Base-by-base conservation (phyloP, 2,797 vertebrate species). In the Champsocephalus esox region DNA sequence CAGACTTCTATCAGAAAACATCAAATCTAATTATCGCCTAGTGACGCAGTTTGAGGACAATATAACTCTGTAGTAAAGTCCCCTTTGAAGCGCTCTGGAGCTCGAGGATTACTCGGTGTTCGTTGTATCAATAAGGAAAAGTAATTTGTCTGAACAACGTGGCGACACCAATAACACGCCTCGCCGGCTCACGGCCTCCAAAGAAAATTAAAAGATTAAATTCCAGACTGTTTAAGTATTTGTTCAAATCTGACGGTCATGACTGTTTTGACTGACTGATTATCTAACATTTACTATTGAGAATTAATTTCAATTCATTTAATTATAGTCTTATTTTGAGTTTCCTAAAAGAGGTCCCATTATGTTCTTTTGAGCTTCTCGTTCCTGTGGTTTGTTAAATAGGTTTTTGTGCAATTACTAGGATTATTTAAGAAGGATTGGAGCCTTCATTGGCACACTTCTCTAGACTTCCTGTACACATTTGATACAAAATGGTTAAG, bases 151-250 rank as follows among this genome's bases (percentile, higher is more conserved):
- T 13, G 17, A 52, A 74, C 32, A 73, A 60, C 17, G 52, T 46
- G 60, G 43, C 64, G 50, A 64, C 52, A 52, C 57, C 61, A 76
- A 74, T 77, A 64, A 77, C 61, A 71, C 6, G 77, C 70, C 50
- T 74, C 73, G 79, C 59, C 44, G 70, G n/a, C 24, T 64, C 60
- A 1, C n/a, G 72, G 66, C 49, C 56, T 51, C 0, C 17, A 34
- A 50, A 41, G 50, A 28, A 46, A 51, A 19, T 11, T 24, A 70
- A 61, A n/a, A 19, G 6, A 67, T 55, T 21, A 0, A 54, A 41
- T 66, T 58, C n/a, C 32, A 13, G 28, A 12, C 55, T 61, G 32
- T 66, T 49, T 2, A 54, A 46, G 17, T 46, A 9, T 32, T 63
- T 52, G 57, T 16, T 50, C 34, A 32, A 17, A 55, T 60, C 0